Percentiles rank a stretch among this genome's conserved stretches.
Evolutionary conservation across 1,140 invertebrate species (phyloP).

Genomic region (Octopus sinensis): DNA sequence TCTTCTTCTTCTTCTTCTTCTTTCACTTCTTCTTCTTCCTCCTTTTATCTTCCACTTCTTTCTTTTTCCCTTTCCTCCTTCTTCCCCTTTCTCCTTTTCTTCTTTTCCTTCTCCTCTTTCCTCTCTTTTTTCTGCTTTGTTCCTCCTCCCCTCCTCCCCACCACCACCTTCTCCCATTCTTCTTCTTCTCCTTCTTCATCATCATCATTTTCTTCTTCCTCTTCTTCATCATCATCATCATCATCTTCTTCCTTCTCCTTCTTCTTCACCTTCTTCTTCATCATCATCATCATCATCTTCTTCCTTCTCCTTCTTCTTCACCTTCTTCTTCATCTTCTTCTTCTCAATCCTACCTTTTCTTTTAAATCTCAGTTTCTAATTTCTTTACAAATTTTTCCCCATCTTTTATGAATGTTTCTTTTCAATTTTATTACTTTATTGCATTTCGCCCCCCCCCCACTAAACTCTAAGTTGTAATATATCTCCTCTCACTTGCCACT

Average conservation of each 20-base stretch:
- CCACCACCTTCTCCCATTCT: background rate
- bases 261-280: background rate
- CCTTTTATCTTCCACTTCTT: background rate
- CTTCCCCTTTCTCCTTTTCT: background rate
- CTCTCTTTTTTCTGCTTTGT: background rate
- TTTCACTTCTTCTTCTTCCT: background rate
- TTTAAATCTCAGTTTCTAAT: no score
- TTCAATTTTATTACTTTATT: no score
- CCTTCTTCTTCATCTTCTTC: background rate
- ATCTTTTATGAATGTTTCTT: no score
- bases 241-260: background rate
- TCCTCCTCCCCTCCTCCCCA: background rate
- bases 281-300: background rate
- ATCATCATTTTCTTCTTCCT: background rate
- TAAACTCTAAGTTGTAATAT: no score
- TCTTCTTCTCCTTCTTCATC: background rate
- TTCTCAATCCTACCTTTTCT: no score
- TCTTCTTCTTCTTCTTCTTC: background rate
- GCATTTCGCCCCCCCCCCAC: no score
- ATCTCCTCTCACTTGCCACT: no score
- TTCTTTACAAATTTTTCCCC: no score
- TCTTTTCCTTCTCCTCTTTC: background rate
- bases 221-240: background rate
- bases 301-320: background rate
- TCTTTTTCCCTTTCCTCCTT: background rate